Conservation (phyloP, 2,797 vertebrate species). For the Nyctalus aviator region DNA sequence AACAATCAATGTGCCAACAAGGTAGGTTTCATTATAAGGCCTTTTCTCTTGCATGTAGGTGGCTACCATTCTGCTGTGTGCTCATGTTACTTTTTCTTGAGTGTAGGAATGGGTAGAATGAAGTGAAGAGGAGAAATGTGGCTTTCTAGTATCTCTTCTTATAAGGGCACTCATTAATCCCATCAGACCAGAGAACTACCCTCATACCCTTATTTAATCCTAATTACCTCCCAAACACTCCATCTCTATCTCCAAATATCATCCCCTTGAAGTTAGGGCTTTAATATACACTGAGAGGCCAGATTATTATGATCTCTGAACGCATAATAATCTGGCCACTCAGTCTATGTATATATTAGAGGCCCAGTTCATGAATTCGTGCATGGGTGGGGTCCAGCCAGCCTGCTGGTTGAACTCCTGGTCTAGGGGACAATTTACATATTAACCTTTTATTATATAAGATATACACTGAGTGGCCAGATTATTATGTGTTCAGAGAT, state of each 20-base stretch:
- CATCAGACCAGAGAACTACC: not conserved
- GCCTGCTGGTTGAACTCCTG: no score
- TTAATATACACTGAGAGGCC: not conserved
- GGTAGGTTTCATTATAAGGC: not conserved
- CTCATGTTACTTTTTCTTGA: not conserved
- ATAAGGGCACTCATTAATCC: not conserved
- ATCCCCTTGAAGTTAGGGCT: not conserved
- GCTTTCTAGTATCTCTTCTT: not conserved
- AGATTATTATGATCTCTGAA: no score
- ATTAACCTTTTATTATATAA: no score
- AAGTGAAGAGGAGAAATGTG: not conserved
- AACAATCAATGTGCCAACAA: conserved; percentile 11
- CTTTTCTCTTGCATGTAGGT: not conserved
- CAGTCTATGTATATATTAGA: no score
- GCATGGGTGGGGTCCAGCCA: no score
- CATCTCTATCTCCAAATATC: not conserved
- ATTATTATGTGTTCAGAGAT: no score
- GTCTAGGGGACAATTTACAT: no score
- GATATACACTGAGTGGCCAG: no score
- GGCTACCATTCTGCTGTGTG: not conserved
- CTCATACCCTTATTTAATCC: not conserved
- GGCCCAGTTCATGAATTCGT: no score
- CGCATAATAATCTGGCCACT: no score
- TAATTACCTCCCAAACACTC: not conserved
- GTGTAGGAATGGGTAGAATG: not conserved